These are phyloP conservation scores for Talpa occidentalis DNA, from an alignment of 2,113 vertebrate species.

Conservation along the genomic window DNA sequence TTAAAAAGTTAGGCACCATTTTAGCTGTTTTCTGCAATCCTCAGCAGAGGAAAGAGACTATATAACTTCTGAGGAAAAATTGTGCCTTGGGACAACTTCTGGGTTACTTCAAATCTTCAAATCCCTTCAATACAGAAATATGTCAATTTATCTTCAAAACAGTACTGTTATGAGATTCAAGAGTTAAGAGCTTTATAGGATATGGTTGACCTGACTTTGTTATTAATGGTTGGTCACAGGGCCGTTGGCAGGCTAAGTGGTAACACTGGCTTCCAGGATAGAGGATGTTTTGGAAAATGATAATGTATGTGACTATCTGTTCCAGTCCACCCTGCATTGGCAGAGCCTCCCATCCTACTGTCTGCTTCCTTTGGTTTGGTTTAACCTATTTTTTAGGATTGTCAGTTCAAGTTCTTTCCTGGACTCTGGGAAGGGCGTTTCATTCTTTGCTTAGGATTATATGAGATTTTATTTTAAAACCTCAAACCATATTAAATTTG, in stretches of 20 bases:
- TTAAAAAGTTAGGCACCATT: constrained; percentile 10
- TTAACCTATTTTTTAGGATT: constrained; percentile 75
- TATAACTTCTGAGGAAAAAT: not conserved
- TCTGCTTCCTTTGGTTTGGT: constrained; percentile 81
- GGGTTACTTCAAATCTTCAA: constrained; percentile 18
- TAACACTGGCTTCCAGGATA: constrained; percentile 73
- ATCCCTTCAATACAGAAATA: constrained; percentile 43
- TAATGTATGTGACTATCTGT: constrained; percentile 76
- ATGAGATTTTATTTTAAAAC: constrained; percentile 78
- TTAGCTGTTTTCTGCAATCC: not conserved
- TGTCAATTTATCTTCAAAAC: constrained; percentile 7
- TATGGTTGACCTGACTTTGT: constrained; percentile 63
- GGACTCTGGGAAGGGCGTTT: constrained; percentile 65
- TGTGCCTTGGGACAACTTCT: not conserved
- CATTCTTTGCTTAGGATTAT: constrained; percentile 71
- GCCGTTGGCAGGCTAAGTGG: constrained; percentile 69
- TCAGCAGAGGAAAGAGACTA: not conserved
- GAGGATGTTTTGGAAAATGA: constrained; percentile 83
- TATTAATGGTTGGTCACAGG: constrained; percentile 76
- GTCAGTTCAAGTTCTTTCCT: constrained; percentile 74
- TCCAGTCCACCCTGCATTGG: constrained; percentile 77
- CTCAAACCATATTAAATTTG: constrained; percentile 82
- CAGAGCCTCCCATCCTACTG: constrained; percentile 63
- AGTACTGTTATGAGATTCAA: constrained; percentile 18
- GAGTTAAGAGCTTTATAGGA: constrained; percentile 66